Evolutionary conservation across 2,888 invertebrate species (phyloP), one percentile per base, ranked within the genome.

Genomic region (Dermolepida albohirtum): DNA sequence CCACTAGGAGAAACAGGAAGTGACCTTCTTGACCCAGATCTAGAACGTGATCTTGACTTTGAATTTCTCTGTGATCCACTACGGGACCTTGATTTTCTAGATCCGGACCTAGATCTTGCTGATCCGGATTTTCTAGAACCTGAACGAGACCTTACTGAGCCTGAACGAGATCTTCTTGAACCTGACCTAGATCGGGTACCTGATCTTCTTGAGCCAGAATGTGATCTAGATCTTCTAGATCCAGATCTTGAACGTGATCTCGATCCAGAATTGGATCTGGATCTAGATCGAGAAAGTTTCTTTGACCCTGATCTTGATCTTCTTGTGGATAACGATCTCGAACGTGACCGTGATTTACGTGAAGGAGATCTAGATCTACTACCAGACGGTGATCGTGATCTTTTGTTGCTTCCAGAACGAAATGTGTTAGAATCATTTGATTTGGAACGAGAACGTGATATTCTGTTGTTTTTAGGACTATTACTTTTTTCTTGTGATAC

Each of bases 21-120:
- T 0, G 81, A 81, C 63, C 43, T 66, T 34, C 82, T 78, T 1
- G 83, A 82, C 6, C 79, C 71, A 27, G 83, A 82, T 8, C 79
- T 71, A 34, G 79, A 78, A 54, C 69, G 73, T 55, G 64, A 64
- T 5, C 17, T 11, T 73, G 72, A 39, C 47, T 47, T 64, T 1
- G 79, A 79, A 68, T 69, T 72, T 8, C 71, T 64, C 0, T 79
- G 77, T 27, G 78, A 77, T 29, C 74, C 47, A 2, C 75, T 76
- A 59, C 74, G 66, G 22, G 80, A 69, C 34, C 69, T 77, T 6
- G 84, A 83, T 1, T 77, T 72, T 27, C 82, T 78, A 1, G 82
- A 81, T 10, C 79, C 71, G 34, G 79, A 78, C 52, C 70, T 74
- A 50, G 75, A 74, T 64, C 74, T 49, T 2, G 6, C 34, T 34